These are phyloP conservation scores for Callaeas wilsoni DNA, from an alignment of 2,113 vertebrate species.

Conservation along the genomic window DNA sequence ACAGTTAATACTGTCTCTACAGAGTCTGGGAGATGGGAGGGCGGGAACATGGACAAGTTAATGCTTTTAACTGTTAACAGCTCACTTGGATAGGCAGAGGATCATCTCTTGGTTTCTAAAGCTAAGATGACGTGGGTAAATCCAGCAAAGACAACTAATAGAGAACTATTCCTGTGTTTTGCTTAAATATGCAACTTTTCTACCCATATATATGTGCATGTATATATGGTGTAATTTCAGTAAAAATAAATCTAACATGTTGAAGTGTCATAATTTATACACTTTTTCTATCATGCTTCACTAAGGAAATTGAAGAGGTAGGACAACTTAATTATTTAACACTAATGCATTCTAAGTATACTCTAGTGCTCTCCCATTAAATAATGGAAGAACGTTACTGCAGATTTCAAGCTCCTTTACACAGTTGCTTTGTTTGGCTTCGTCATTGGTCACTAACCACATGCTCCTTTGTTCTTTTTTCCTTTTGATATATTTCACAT, in stretches of 20 bases:
- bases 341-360: conserved; percentile 54
- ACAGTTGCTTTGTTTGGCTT: conserved; percentile 64
- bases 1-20: neutral
- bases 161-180: conserved; percentile 23
- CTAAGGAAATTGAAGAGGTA: conserved; percentile 99
- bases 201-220: conserved; percentile 31
- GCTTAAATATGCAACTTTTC: conserved; percentile 9
- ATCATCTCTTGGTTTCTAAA: conserved; percentile 7
- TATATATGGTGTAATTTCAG: conserved; percentile 71
- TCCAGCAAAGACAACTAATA: neutral
- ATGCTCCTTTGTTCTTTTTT: conserved; percentile 42
- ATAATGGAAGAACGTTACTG: conserved; percentile 39
- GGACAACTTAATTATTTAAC: conserved; percentile 79
- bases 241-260: conserved; percentile 59
- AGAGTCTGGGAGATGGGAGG: neutral
- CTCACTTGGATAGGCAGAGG: neutral
- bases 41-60: neutral
- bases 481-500: conserved; percentile 11
- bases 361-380: conserved; percentile 49
- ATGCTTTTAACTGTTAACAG: neutral
- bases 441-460: conserved; percentile 59
- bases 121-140: neutral
- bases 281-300: conserved; percentile 90
- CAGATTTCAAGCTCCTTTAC: conserved; percentile 36
- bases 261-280: conserved; percentile 84